phyloP scores from a whole-genome alignment of 92 coral and sea anemone species.

The Zoanthus solanderi region DNA sequence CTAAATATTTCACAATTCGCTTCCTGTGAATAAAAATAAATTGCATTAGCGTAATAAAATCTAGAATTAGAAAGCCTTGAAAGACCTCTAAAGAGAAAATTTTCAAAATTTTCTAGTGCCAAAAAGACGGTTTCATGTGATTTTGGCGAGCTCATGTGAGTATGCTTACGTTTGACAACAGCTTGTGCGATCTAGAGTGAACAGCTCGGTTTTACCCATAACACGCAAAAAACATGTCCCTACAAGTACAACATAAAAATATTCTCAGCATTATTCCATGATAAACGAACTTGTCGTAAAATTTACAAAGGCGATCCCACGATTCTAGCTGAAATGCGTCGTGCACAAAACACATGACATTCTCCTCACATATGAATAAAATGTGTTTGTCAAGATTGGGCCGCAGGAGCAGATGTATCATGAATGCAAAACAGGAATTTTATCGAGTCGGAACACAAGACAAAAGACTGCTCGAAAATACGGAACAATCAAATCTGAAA shows the following conservation, averaged over 20 bases:
- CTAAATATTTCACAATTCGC: slow-evolving; percentile 46
- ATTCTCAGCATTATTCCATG: neutral
- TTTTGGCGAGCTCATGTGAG: neutral
- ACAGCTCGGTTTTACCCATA: slow-evolving; percentile 8
- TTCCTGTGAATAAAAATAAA: slow-evolving; percentile 58
- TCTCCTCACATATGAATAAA: slow-evolving; percentile 7
- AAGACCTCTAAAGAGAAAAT: slow-evolving; percentile 1
- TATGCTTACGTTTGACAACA: slow-evolving; percentile 17
- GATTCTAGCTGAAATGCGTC: slow-evolving; percentile 30
- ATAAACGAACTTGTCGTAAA: slow-evolving; percentile 9
- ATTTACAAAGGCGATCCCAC: slow-evolving; percentile 1
- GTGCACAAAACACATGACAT: slow-evolving; percentile 36
- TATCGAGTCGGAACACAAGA: slow-evolving; percentile 15
- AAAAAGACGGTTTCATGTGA: slow-evolving; percentile 14
- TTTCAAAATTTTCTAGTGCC: neutral
- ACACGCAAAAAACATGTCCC: slow-evolving; percentile 35
- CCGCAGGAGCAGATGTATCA: slow-evolving; percentile 34
- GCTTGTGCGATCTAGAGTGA: slow-evolving; percentile 23
- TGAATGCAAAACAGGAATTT: slow-evolving; percentile 41
- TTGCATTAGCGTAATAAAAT: slow-evolving; percentile 22
- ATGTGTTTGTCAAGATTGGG: slow-evolving; percentile 34
- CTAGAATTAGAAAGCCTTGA: neutral
- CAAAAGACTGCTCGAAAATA: slow-evolving; percentile 40
- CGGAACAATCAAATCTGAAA: slow-evolving; percentile 22
- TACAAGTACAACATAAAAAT: slow-evolving; percentile 37